A percentile compares a stretch with the other conserved stretches of the same genome.
These are phyloP conservation scores for Aramus guarauna DNA, from an alignment of 2,113 vertebrate species.

Conservation along the genomic window DNA sequence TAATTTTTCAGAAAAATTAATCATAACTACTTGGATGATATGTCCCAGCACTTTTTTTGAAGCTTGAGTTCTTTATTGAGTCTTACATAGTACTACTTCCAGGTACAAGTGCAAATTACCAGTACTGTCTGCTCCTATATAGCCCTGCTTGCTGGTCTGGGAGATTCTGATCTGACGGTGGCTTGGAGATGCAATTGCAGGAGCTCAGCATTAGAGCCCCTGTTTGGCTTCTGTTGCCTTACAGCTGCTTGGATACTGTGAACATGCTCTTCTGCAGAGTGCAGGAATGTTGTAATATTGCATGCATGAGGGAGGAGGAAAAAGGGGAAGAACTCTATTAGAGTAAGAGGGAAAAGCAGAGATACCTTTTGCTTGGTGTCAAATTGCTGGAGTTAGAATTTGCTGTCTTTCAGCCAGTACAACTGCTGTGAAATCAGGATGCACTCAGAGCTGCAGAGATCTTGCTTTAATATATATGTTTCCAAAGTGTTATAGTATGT, in stretches of 20 bases:
- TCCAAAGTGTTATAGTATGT: background rate
- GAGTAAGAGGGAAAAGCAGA: background rate
- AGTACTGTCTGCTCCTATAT: rapidly evolving
- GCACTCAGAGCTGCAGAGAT: background rate
- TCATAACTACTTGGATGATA: background rate
- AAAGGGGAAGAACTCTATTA: background rate
- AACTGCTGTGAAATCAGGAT: background rate
- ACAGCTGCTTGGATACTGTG: background rate
- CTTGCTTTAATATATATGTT: background rate
- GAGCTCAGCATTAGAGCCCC: background rate
- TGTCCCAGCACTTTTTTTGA: background rate
- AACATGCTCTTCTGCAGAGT: background rate
- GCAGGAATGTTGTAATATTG: background rate
- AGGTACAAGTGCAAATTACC: background rate
- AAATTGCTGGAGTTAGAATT: background rate
- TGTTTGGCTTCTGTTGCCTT: background rate
- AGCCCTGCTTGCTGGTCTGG: background rate
- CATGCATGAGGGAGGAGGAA: background rate
- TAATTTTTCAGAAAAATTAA: background rate
- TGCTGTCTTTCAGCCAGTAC: background rate
- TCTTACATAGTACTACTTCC: background rate
- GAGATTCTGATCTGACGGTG: background rate
- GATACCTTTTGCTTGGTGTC: background rate
- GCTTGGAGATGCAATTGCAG: background rate
- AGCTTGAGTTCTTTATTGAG: background rate